A percentile compares a stretch with the other conserved stretches of the same genome.
Conservation (phyloP, 2,888 invertebrate genomes). For the Tupiocoris notatus region DNA sequence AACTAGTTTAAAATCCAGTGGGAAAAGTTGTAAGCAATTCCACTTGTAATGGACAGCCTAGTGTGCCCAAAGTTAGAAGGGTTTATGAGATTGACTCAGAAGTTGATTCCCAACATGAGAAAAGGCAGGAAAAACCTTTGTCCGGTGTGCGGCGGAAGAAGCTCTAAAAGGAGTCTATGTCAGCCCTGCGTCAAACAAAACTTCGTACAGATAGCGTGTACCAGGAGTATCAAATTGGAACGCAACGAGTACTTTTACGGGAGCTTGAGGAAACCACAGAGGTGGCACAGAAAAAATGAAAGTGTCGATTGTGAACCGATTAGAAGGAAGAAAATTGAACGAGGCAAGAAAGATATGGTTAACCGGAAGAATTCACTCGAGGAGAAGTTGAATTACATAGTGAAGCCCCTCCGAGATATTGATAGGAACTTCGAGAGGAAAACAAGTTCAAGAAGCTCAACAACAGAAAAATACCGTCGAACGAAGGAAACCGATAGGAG, state of each 20-base stretch:
- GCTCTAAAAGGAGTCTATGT: slow-evolving; percentile 13
- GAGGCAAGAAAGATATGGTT: no score
- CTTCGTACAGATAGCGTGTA: slow-evolving; percentile 7
- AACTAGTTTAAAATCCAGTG: no score
- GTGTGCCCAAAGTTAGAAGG: neutral
- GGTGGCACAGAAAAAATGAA: neutral
- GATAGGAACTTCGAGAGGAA: no score
- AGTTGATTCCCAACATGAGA: slow-evolving; percentile 10
- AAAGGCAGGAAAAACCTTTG: neutral
- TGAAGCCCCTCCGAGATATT: no score
- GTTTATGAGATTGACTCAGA: slow-evolving; percentile 4
- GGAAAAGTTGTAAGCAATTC: no score
- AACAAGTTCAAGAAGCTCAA: no score
- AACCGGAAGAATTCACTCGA: no score
- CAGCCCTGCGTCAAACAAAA: neutral
- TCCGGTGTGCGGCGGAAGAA: slow-evolving; percentile 6
- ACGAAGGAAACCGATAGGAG: neutral
- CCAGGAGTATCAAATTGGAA: slow-evolving; percentile 12
- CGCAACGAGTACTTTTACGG: slow-evolving; percentile 10
- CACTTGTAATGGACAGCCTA: slow-evolving; percentile 10
- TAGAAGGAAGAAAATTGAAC: no score
- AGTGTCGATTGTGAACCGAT: no score
- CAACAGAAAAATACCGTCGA: no score
- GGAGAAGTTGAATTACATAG: no score
- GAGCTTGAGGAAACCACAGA: neutral